These are phyloP conservation scores for Hypotaenidia philippensis DNA, from an alignment of 2,797 vertebrate genomes.

Conservation along the genomic window DNA sequence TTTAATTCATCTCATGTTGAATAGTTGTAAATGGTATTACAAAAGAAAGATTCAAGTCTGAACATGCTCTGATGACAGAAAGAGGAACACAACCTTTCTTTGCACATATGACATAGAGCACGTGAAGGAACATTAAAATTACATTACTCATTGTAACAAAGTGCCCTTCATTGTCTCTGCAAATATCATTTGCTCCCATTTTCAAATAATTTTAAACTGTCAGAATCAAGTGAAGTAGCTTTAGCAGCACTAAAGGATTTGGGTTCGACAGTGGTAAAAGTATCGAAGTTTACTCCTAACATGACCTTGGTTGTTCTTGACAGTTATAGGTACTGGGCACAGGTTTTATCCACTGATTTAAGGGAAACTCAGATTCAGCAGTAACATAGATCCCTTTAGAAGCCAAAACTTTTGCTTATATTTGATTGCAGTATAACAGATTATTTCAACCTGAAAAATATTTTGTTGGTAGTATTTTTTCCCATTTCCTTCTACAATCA, in stretches of 20 bases:
- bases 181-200: background rate
- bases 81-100: background rate
- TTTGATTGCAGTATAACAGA: background rate
- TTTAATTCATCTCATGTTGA: background rate
- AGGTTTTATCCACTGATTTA: background rate
- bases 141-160: background rate
- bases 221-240: background rate
- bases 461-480: background rate
- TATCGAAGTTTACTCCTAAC: background rate
- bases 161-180: background rate
- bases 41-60: background rate
- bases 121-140: background rate
- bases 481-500: background rate
- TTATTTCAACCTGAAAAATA: background rate
- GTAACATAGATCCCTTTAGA: background rate
- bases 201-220: background rate
- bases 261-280: accelerated
- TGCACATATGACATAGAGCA: background rate
- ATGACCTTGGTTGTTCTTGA: background rate
- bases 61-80: background rate
- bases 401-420: background rate
- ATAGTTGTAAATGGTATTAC: background rate
- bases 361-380: background rate
- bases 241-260: background rate
- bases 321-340: background rate